Evolutionary conservation across 2,888 invertebrate genomes (phyloP), one percentile per base, ranked within the genome.

Genomic region (Pyralis farinalis): DNA sequence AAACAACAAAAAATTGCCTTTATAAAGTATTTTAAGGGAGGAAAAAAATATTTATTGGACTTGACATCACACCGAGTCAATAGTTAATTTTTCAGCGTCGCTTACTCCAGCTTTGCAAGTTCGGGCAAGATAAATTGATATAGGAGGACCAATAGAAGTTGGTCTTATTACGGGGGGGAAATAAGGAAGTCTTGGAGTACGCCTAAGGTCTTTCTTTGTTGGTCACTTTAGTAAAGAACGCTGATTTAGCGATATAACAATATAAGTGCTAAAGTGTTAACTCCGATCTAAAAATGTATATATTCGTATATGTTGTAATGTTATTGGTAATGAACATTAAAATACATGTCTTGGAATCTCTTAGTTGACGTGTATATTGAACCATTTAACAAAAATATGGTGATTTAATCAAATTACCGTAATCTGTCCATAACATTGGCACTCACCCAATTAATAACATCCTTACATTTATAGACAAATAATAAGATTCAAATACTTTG

Each of bases 201-300:
- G 50, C 46, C 33, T 34, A 27, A 45, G 63, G 10, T 59, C 57
- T 37, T 29, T 27, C 3, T 43, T 46, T 25, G 16, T 29, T 59
- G 51, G 63, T 16, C 35, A 31, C 45, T 52, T 56, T 37, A 20
- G 35, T 32, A 50, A 55, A 58, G 53, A 59, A 55, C 37, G 65
- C 59, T 59, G 58, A 65, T 63, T 56, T 54, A 46, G 58, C 59
- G 51, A 58, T 61, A 59, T 60, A 61, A 57, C 51, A 57, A 59
- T 61, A 63, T 61, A 43, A 51, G 47, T 52, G 51, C 49, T 58
- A 42, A 61, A 53, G 51, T 51, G 53, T 50, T 34, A 46, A 49
- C 43, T 58, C 55, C 51, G 12, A 25, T 55, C 54, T n/a, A n/a
- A n/a, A n/a, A n/a, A n/a, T n/a, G n/a, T n/a, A n/a, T n/a, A n/a